phyloP scores from a whole-genome alignment of 2,888 invertebrate genomes.

The Coleophora deauratella region DNA sequence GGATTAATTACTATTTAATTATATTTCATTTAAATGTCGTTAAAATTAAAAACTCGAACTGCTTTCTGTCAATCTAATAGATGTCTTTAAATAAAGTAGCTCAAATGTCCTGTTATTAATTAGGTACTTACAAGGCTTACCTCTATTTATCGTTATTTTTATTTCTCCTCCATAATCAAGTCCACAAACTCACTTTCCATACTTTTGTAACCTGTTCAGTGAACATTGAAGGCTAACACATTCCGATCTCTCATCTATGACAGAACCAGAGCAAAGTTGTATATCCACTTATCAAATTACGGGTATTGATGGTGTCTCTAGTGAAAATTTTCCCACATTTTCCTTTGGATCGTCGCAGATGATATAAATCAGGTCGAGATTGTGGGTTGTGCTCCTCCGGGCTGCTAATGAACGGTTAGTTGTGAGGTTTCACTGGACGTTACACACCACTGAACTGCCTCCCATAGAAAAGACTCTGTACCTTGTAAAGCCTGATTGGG shows the following conservation, averaged over 20 bases:
- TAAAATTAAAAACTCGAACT: too few species aligned
- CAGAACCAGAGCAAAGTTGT: constrained; percentile 56
- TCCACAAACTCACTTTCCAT: too few species aligned
- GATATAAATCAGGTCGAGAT: constrained; percentile 71
- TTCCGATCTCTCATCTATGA: constrained; percentile 6
- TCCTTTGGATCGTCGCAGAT: constrained; percentile 52
- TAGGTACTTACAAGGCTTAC: too few species aligned
- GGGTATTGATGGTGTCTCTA: constrained; percentile 34
- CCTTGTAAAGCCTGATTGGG: constrained; percentile 5
- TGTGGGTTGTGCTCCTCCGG: constrained; percentile 56
- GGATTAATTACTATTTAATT: too few species aligned
- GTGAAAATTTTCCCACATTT: constrained; percentile 73
- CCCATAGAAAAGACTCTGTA: constrained; percentile 8
- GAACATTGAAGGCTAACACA: too few species aligned
- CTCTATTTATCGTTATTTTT: too few species aligned
- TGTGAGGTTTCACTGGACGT: constrained; percentile 68
- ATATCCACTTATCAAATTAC: constrained; percentile 70
- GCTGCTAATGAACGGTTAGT: constrained; percentile 63
- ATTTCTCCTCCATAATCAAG: too few species aligned
- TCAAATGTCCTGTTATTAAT: too few species aligned
- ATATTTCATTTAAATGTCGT: too few species aligned
- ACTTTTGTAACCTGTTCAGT: too few species aligned
- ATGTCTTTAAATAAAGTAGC: too few species aligned
- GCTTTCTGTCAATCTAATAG: too few species aligned
- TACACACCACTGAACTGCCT: constrained; percentile 47